Evolutionary conservation across 53 echinoderm and acorn worm species (phyloP).

Genomic region (Echinarachnius parma): DNA sequence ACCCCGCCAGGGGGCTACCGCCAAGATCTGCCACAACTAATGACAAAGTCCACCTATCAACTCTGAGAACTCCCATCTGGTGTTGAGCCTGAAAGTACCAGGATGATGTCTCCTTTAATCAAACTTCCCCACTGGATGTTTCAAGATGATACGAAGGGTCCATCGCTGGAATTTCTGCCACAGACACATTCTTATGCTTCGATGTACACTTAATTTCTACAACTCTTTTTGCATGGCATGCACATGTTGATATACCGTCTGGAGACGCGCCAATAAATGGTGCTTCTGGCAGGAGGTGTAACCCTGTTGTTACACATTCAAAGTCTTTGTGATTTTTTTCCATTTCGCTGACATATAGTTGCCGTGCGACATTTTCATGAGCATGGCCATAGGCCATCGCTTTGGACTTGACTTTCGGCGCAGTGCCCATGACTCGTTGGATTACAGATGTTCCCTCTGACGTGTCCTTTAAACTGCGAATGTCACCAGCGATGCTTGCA

Average conservation of each 20-base stretch:
- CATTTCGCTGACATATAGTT: conserved; percentile 6
- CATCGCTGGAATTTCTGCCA: conserved; percentile 4
- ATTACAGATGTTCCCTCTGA: background rate
- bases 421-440: conserved; percentile 35
- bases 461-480: conserved; percentile 3
- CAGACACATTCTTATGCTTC: conserved; percentile 14
- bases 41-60: conserved; percentile 23
- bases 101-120: conserved; percentile 16
- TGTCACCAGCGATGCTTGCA: conserved; percentile 32
- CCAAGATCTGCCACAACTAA: too few relatives aligned
- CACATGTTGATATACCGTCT: conserved; percentile 44
- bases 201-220: conserved; percentile 46
- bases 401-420: conserved; percentile 9
- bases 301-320: conserved; percentile 23
- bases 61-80: conserved; percentile 15
- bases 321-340: conserved; percentile 28
- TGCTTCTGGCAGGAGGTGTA: conserved; percentile 9
- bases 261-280: conserved; percentile 47
- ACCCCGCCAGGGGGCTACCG: too few relatives aligned
- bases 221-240: conserved; percentile 41
- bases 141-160: conserved; percentile 37
- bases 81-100: conserved; percentile 21
- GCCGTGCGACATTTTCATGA: conserved; percentile 38
- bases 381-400: conserved; percentile 29
- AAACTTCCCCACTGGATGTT: conserved; percentile 5